Evolutionary conservation across 2,888 invertebrate genomes (phyloP).

Genomic region (Polymixis flavicincta): DNA sequence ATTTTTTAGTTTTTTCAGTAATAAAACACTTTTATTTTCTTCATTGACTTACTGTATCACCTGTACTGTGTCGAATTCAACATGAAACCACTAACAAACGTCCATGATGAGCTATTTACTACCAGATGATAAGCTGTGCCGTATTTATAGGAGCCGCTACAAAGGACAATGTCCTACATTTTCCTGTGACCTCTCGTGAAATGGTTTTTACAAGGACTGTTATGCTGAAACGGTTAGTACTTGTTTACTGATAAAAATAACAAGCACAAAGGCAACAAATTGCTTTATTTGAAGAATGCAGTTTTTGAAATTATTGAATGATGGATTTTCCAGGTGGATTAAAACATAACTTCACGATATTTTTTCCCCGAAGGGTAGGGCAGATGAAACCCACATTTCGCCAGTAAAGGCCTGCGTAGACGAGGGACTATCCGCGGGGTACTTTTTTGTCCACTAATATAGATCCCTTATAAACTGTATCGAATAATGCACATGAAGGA

Average conservation of each 20-base stretch:
- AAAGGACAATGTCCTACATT: constrained; percentile 61
- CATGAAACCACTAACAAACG: constrained; percentile 45
- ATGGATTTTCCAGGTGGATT: background rate
- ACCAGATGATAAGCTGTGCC: constrained; percentile 48
- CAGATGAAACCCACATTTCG: no score
- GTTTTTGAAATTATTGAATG: background rate
- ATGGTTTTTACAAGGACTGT: constrained; percentile 41
- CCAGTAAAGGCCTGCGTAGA: no score
- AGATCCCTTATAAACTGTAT: no score
- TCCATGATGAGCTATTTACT: constrained; percentile 52
- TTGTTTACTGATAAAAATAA: constrained; percentile 37
- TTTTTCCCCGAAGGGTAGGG: no score
- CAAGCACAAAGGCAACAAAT: background rate
- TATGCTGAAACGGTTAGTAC: constrained; percentile 35
- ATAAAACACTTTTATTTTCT: background rate
- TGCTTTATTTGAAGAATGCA: constrained; percentile 4
- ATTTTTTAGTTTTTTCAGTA: background rate
- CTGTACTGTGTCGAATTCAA: constrained; percentile 33
- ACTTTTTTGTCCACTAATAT: no score
- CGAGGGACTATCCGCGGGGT: no score
- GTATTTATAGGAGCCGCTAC: constrained; percentile 43
- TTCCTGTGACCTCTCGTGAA: constrained; percentile 61
- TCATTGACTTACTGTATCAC: constrained; percentile 13
- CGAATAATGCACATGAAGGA: no score
- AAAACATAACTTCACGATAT: no score